Base-by-base conservation (phyloP, 2,888 invertebrate genomes). In the Erebia ligea region DNA sequence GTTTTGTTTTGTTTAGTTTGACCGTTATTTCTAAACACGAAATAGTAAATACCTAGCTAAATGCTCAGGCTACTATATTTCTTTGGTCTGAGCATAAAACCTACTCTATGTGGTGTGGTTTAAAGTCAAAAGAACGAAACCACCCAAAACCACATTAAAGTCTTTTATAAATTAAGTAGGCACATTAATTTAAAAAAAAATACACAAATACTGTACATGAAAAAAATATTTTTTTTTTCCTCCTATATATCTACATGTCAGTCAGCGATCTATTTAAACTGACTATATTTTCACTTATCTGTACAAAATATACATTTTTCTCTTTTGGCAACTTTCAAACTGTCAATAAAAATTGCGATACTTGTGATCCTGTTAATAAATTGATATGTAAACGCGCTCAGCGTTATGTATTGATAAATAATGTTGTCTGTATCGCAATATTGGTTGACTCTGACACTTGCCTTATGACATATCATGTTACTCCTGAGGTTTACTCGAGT, bases 171-270 rank as follows among this genome's bases (percentile, higher is more conserved):
- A 77, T 78, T 80, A 80, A 80, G 78, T 80, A 79, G 78, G 76
- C 78, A 74, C 73, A 57, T 74, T 74, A 73, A 69, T 68, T 68
- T 64, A 78, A 78, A 57, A 54, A 50, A 76, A 75, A 75, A 76
- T 73, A 81, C 77, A 79, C 77, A 78, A 81, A 83, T 82, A 85
- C 85, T 86, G 86, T 87, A 86, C 86, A 86, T 80, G 78, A 81
- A 82, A 84, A 83, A 81, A n/a, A n/a, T n/a, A 81, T 78, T 81
- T 77, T 69, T 74, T 73, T 77, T 79, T 79, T 74, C 70, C 76
- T 72, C 73, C 77, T 81, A 81, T 81, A 81, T 79, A 80, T 79
- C 81, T 84, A 85, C 79, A 82, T 50, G 79, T 83, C 85, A 86
- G 85, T 83, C 83, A 75, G 78, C 75, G 78, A 74, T 74, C 56